Evolutionary conservation across 2,797 vertebrate genomes (phyloP).

Genomic region (Halcyon chelicuti): DNA sequence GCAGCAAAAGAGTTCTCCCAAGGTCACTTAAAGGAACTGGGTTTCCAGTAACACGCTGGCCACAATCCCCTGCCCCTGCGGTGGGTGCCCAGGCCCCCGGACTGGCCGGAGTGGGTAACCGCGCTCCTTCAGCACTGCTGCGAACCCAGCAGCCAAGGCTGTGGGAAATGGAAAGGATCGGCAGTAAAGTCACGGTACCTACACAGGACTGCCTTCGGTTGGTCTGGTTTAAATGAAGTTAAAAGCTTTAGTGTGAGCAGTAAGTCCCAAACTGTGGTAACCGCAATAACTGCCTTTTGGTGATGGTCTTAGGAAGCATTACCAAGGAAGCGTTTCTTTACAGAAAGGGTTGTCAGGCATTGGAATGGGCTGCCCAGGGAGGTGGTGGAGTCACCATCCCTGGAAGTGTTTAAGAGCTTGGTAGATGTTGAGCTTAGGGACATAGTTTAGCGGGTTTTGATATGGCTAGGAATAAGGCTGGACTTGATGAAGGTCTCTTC

Average conservation of each 20-base stretch:
- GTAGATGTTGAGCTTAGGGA: no score
- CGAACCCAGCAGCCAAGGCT: rapidly evolving
- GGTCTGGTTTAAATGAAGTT: neutral
- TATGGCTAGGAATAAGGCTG: no score
- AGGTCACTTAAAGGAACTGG: neutral
- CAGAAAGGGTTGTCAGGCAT: no score
- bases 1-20: neutral
- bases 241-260: neutral
- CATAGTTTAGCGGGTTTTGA: no score
- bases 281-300: neutral
- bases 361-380: no score
- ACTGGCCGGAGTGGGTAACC: neutral
- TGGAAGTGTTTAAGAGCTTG: no score
- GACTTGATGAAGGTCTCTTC: no score
- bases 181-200: rapidly evolving
- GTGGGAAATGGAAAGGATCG: neutral
- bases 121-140: rapidly evolving
- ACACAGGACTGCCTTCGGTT: neutral
- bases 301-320: neutral
- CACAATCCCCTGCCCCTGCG: rapidly evolving
- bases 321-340: no score
- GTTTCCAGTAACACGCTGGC: neutral
- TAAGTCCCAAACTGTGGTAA: neutral
- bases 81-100: neutral
- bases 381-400: no score